Evolutionary conservation across 2,113 vertebrate genomes (phyloP), one percentile per base, ranked within the genome.

Genomic region (Oreochromis niloticus): DNA sequence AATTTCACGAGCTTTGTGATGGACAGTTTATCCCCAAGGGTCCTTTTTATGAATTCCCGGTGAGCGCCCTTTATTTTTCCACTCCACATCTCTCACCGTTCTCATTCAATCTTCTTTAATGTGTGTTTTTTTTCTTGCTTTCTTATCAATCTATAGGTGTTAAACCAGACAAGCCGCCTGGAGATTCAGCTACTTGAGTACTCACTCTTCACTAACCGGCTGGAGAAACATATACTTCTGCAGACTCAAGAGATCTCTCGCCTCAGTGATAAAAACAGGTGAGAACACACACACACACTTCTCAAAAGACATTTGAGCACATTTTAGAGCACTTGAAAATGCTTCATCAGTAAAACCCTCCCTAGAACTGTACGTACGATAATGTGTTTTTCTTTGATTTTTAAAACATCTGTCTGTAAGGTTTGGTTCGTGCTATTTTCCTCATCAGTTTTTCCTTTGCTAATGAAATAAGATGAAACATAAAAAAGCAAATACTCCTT

Each of bases 151-250:
- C 52, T 52, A n/a, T 84, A 97, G 97, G 96, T 97, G 73, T 90
- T 97, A 82, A 97, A 97, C 87, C 97, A 97, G 88, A 97, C 96
- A 6, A 96, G 96, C 54, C 95, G 96, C 73, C 89, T 97, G 84
- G 96, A 97, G 95, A 96, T 97, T 79, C 97, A 97, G 93, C 91
- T 97, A 85, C 91, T 97, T 4, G 97, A 97, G 86, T 97, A 97
- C 86, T 97, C 96, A 2, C 94, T 97, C 55, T 97, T 96, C 81
- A 97, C 96, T 19, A 95, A 94, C 92, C 95, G 94, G 30, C 95
- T 97, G 83, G 97, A 97, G 96, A 97, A 97, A 87, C 95, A 96
- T 55, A 95, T 97, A 86, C 91, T 97, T 48, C 90, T 96, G 78
- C 97, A 97, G 92, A 96, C 93, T 24, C 96, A 97, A 50, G 97